Evolutionary conservation across 2,797 vertebrate genomes (phyloP).

Genomic region (Enteromius argenteus): DNA sequence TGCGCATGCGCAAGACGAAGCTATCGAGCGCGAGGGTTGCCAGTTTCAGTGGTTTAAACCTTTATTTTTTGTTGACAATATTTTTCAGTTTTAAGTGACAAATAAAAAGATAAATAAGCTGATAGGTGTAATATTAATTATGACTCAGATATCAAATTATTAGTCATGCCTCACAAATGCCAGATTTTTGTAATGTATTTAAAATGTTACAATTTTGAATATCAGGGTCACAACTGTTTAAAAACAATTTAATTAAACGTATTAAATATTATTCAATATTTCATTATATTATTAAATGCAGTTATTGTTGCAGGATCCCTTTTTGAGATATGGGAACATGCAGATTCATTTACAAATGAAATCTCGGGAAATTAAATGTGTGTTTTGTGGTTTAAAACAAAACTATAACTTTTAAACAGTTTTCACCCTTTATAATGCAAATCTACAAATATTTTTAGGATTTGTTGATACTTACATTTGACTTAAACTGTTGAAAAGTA

Average conservation of each 20-base stretch:
- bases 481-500: background rate
- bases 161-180: background rate
- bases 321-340: background rate
- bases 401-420: background rate
- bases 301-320: background rate
- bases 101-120: too few relatives aligned
- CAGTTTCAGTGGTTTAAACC: background rate
- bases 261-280: too few relatives aligned
- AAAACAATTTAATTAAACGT: background rate
- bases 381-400: background rate
- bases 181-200: background rate
- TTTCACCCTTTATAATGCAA: background rate
- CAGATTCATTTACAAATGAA: background rate
- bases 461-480: too few relatives aligned
- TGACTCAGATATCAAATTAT: background rate
- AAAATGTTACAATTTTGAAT: background rate
- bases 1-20: background rate
- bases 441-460: background rate
- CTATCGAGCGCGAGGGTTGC: conserved; percentile 21
- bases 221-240: too few relatives aligned
- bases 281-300: too few relatives aligned
- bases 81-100: background rate
- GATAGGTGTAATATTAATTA: background rate
- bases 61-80: background rate
- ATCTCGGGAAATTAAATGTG: background rate